Base-by-base conservation (phyloP, 2,113 vertebrate genomes). In the Phyllostomus hastatus region DNA sequence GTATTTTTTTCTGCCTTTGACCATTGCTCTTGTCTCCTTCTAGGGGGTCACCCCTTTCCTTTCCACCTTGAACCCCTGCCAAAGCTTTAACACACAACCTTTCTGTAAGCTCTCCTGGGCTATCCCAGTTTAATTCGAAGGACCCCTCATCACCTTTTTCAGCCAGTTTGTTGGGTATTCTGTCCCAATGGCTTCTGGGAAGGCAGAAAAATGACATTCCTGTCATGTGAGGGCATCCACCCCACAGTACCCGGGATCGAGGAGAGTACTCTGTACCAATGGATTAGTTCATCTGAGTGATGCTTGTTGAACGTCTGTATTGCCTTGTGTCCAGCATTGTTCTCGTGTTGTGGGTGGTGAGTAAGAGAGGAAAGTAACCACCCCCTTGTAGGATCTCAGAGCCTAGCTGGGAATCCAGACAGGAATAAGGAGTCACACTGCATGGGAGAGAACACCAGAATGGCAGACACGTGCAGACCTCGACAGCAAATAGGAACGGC, bases 201-300 rank as follows among this genome's bases (percentile, higher is more conserved):
- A 79, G 28, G 24, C 70, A 59, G 41, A 48, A 28, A 9, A 15
- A 15, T 15, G 4, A 11, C 35, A 10, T 26, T 12, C 26, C 7
- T 26, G 1, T 66, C 10, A 0, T 43, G n/a, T 26, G 20, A 35
- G 22, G 12, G 22, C 16, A 66, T 0, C 35, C 24, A 33, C 35
- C 5, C 2, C 11, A 9, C 43, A 11, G 4, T 28, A 10, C 61
- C 72, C 9, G 4, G 24, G 26, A 7, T 19, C 0, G 1, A 28
- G 78, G 11, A 28, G 50, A 3, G 15, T 26, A 4, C 33, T 26
- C 20, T 43, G 0, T 69, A 0, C 31, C 7, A 26, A 48, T 7
- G 17, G 35, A 9, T 22, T 12, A 0, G 10, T 38, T 57, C n/a
- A n/a, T 33, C 41, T 17, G 4, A 26, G 14, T 0, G 0, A n/a